These are phyloP conservation scores for Acleris literana DNA, from an alignment of 2,888 invertebrate species.

Conservation along the genomic window DNA sequence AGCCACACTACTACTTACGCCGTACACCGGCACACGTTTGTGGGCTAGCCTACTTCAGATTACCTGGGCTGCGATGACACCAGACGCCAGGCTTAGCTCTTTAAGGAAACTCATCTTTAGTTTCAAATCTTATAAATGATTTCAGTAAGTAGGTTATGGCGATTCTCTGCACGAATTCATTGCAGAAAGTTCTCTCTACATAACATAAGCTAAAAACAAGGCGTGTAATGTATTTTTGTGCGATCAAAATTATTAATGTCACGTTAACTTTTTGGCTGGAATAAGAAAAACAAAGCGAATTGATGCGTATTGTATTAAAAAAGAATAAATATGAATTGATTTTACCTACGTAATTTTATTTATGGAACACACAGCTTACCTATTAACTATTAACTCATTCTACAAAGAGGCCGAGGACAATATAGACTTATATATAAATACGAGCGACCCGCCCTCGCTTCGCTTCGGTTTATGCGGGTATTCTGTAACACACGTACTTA, in stretches of 20 bases:
- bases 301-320: constrained; percentile 13
- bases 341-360: too few relatives aligned
- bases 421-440: too few relatives aligned
- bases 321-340: constrained; percentile 25
- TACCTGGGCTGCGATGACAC: not conserved
- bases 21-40: too few relatives aligned
- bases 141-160: constrained; percentile 1
- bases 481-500: too few relatives aligned
- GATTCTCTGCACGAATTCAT: not conserved
- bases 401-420: too few relatives aligned
- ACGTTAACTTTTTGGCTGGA: constrained; percentile 3
- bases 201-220: not conserved
- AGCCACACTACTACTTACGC: too few relatives aligned
- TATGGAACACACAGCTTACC: too few relatives aligned
- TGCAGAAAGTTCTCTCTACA: not conserved
- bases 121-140: constrained; percentile 2
- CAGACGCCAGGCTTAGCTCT: constrained; percentile 7
- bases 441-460: too few relatives aligned
- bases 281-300: constrained; percentile 7
- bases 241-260: constrained; percentile 12
- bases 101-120: constrained; percentile 14
- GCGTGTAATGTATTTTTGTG: constrained; percentile 5
- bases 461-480: too few relatives aligned
- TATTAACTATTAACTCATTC: too few relatives aligned
- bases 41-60: too few relatives aligned